Evolutionary conservation across 1,140 invertebrate genomes (phyloP).

Genomic region (Orussus abietinus): DNA sequence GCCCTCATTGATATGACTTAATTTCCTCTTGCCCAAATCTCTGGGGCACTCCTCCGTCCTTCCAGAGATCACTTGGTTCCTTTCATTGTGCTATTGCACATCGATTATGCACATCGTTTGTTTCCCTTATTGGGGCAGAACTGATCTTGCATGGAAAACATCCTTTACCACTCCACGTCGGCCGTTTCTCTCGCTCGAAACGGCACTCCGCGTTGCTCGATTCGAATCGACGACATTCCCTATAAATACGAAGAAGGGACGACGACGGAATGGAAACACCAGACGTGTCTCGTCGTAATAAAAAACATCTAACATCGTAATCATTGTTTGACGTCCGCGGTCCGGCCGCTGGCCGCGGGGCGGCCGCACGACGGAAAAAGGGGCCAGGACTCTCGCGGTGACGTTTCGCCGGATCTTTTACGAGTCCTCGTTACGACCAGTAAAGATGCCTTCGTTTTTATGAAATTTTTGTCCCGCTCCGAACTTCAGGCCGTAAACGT

Average conservation of each 20-base stretch:
- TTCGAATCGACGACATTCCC: background rate
- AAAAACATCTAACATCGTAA: background rate
- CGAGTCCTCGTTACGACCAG: conserved; percentile 3
- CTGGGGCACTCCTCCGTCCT: no score
- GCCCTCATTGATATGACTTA: no score
- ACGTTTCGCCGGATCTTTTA: conserved; percentile 5
- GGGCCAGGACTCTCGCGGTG: background rate
- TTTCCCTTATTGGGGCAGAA: no score
- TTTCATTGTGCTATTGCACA: no score
- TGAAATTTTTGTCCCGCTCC: conserved; percentile 16
- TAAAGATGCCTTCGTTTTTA: conserved; percentile 18
- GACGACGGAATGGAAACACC: background rate
- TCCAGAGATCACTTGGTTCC: no score
- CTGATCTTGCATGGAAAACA: no score
- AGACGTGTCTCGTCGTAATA: no score
- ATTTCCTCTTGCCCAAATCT: no score
- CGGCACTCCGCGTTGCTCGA: background rate
- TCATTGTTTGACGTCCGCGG: background rate
- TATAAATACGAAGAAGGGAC: background rate
- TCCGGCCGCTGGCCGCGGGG: background rate
- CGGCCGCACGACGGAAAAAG: background rate
- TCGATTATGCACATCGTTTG: no score
- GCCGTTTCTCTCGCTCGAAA: background rate
- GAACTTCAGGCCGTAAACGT: background rate
- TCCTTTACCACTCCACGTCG: background rate